Evolutionary conservation across 2,888 invertebrate species (phyloP).

Genomic region (Molorchus minor): DNA sequence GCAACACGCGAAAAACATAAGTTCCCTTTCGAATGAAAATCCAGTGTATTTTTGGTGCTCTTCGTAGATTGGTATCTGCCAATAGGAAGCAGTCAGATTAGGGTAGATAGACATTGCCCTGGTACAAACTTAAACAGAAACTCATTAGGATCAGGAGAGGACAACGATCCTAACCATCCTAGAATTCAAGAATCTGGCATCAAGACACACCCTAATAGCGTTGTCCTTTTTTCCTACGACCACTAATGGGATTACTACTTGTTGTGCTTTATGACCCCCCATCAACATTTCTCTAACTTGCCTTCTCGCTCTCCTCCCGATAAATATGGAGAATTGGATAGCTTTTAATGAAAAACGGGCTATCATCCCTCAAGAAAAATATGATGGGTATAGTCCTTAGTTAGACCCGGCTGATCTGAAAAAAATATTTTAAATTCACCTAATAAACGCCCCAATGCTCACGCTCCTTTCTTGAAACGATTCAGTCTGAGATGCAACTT

Average conservation of each 20-base stretch:
- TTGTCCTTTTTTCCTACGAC: neutral
- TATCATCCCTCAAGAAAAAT: neutral
- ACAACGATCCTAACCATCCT: neutral
- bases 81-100: too few relatives aligned
- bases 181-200: neutral
- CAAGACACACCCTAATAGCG: neutral
- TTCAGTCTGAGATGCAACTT: too few relatives aligned
- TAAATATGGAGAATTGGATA: neutral
- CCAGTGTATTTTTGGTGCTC: too few relatives aligned
- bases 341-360: neutral
- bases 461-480: too few relatives aligned
- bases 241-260: neutral
- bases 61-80: too few relatives aligned
- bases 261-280: neutral
- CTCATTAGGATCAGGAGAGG: too few relatives aligned
- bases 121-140: too few relatives aligned
- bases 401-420: conserved; percentile 1
- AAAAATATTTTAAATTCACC: neutral
- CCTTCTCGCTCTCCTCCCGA: neutral
- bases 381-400: neutral
- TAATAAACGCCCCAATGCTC: neutral
- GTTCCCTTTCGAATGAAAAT: too few relatives aligned
- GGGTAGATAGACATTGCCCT: too few relatives aligned
- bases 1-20: too few relatives aligned
- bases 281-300: neutral